A percentile compares a stretch with the other conserved stretches of the same genome.
Conservation (phyloP, 35 echinoderm and acorn worm species). For the Eucidaris tribuloides region DNA sequence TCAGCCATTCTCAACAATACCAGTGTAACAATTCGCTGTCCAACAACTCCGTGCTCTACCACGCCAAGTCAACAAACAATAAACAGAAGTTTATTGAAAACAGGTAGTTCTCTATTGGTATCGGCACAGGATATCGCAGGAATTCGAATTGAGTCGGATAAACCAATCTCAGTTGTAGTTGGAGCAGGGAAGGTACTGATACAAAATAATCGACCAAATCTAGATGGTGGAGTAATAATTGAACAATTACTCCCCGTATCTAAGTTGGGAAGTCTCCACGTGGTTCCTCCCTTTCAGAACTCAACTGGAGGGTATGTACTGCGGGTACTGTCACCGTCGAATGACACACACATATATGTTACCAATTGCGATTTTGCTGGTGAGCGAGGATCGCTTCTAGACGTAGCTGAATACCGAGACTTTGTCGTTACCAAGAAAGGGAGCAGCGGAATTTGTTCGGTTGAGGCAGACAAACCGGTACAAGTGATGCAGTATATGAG, state of each 20-base stretch:
- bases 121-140: not conserved
- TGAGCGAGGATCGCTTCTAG: not conserved
- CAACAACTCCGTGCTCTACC: not conserved
- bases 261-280: not conserved
- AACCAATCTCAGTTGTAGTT: not conserved
- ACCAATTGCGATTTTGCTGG: not conserved
- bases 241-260: not conserved
- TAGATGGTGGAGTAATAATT: not conserved
- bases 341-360: not conserved
- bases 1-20: not conserved
- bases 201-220: not conserved
- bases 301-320: not conserved
- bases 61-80: not conserved
- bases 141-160: not conserved
- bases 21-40: not conserved
- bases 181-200: not conserved
- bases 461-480: not conserved
- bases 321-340: not conserved
- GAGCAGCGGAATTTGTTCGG: not conserved
- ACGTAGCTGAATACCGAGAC: not conserved
- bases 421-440: not conserved
- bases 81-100: not conserved
- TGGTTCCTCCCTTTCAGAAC: not conserved
- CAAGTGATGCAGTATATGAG: slow-evolving; percentile 7
- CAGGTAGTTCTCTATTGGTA: not conserved